A percentile compares a stretch with the other conserved stretches of the same genome.
phyloP scores from a whole-genome alignment of 1,140 invertebrate species.

The Mesaphorura yosii region DNA sequence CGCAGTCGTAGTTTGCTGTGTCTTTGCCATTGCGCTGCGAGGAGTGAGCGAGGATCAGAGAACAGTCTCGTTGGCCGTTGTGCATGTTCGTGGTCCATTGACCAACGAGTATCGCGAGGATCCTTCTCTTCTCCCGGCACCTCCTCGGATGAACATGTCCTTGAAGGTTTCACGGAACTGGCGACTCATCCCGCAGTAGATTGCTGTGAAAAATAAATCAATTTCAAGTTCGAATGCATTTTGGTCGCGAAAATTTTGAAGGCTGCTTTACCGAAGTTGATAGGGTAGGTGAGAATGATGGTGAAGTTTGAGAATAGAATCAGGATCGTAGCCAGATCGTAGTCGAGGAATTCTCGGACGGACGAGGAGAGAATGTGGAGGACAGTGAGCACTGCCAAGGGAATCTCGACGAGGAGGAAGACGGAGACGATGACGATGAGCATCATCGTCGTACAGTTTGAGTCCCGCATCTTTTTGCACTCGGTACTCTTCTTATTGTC shows the following conservation, averaged over 20 bases:
- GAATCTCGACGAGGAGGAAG: constrained; percentile 81
- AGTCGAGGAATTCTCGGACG: constrained; percentile 47
- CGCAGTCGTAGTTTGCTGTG: neutral
- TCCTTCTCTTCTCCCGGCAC: constrained; percentile 38
- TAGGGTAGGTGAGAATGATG: constrained; percentile 78
- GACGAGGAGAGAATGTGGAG: constrained; percentile 66
- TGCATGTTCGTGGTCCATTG: constrained; percentile 58
- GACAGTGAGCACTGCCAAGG: constrained; percentile 72
- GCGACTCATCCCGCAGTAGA: constrained; percentile 88
- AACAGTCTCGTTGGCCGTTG: constrained; percentile 68
- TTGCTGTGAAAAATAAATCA: no score
- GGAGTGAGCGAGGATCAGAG: constrained; percentile 35
- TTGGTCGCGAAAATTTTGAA: no score
- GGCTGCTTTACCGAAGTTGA: no score
- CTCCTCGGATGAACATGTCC: constrained; percentile 61
- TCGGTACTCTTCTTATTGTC: constrained; percentile 69
- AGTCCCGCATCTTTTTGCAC: constrained; percentile 67
- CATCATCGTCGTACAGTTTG: constrained; percentile 88
- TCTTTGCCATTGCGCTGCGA: neutral
- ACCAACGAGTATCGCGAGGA: constrained; percentile 63
- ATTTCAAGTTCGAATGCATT: no score
- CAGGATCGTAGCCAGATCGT: constrained; percentile 64
- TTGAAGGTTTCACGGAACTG: constrained; percentile 90
- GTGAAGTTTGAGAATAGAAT: constrained; percentile 83
- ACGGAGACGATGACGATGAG: constrained; percentile 87